phyloP scores from a whole-genome alignment of 2,888 invertebrate genomes.

The Megamerina dolium region DNA sequence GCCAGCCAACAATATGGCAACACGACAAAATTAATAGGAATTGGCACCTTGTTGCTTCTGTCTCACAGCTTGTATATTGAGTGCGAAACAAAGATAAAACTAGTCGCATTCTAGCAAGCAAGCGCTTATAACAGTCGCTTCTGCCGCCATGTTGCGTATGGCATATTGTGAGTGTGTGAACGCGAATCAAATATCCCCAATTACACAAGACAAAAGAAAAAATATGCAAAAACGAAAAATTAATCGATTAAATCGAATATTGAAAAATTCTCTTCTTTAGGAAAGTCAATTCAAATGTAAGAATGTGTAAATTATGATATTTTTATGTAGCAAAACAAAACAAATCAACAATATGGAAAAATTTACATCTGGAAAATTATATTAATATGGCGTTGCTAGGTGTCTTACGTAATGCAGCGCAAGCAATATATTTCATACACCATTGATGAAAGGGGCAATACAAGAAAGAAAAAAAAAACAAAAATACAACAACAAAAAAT shows the following conservation, averaged over 20 bases:
- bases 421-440: too few species aligned
- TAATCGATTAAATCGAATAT: constrained; percentile 11
- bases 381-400: too few species aligned
- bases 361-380: too few species aligned
- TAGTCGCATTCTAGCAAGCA: constrained; percentile 37
- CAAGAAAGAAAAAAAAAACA: too few species aligned
- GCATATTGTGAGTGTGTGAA: constrained; percentile 23
- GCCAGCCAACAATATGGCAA: too few species aligned
- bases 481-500: too few species aligned
- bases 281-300: background rate
- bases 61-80: constrained; percentile 19
- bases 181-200: constrained; percentile 12
- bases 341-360: too few species aligned
- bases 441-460: too few species aligned
- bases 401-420: too few species aligned
- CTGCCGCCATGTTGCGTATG: constrained; percentile 30
- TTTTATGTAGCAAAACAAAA: background rate
- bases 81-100: constrained; percentile 34
- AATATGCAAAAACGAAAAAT: background rate
- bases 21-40: background rate
- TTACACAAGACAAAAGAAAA: constrained; percentile 7
- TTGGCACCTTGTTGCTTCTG: constrained; percentile 9
- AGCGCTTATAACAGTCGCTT: constrained; percentile 32
- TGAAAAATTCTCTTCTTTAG: background rate
- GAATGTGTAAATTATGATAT: background rate